Base-by-base conservation (phyloP, 2,113 vertebrate species). In the Elanoides forficatus region DNA sequence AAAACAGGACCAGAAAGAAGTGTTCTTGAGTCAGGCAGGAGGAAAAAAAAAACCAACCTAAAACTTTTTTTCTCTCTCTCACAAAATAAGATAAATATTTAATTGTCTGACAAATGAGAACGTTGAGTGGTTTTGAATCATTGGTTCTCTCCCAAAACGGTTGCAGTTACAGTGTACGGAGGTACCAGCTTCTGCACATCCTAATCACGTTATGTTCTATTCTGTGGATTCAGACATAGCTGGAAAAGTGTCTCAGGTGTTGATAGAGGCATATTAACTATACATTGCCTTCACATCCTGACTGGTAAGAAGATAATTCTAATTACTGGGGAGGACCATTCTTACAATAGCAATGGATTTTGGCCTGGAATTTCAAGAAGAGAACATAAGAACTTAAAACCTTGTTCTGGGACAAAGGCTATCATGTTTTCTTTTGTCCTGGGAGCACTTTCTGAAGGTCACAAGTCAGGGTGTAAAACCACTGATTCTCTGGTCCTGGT, bases 81-180 rank as follows among this genome's bases (percentile, higher is more conserved):
- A 65, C 55, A 81, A 88, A 72, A 56, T 88, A 66, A 88, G 72
- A 71, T 90, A 91, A 96, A 96, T 95, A 86, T 96, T 96, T 97
- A 93, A 96, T 96, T 94, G 48, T 66, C 52, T 96, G 86, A 96
- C 68, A 96, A 67, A 93, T 93, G 48, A 89, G 87, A 65, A 93
- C 81, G 71, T 71, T 78, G 70, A 88, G n/a, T 73, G 38, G 71
- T 52, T 96, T 80, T 91, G 86, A 90, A 73, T 90, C 89, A 97
- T 88, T 71, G 63, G 38, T 71, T 75, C 75, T 89, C 42, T 92
- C 81, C 92, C 67, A 78, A 81, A 97, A 76, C 1, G 2, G 42
- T 89, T 29, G 1, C 38, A 42, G 40, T 40, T 40, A 40, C 75
- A 68, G 38, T 34, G 2, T 78, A 60, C 45, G 0, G 1, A 74